A percentile compares a stretch with the other conserved stretches of the same genome.
Evolutionary conservation across 2,888 invertebrate species (phyloP).

Genomic region (Phaonia tiefii): DNA sequence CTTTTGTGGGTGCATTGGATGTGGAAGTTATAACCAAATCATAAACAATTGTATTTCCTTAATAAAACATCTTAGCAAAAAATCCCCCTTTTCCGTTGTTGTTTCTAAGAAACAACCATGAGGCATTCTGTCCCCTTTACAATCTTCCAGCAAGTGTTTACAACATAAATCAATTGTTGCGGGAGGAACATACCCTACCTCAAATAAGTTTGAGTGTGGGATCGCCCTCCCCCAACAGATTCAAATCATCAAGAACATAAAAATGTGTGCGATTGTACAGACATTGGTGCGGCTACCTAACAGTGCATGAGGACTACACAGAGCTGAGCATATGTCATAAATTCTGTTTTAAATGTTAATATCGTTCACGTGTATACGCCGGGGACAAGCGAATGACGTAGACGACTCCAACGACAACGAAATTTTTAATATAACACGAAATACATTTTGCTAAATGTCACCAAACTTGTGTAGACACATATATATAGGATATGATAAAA

Average conservation of each 20-base stretch:
- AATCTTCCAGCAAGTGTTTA: slow-evolving; percentile 58
- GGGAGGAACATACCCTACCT: background rate
- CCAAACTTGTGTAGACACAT: slow-evolving; percentile 49
- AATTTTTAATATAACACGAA: slow-evolving; percentile 59
- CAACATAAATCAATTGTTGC: slow-evolving; percentile 64
- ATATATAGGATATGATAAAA: slow-evolving; percentile 29
- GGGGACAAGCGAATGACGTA: background rate
- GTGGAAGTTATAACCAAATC: slow-evolving; percentile 12
- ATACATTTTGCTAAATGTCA: slow-evolving; percentile 60
- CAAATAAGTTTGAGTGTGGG: too few relatives aligned
- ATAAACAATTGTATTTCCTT: slow-evolving; percentile 38
- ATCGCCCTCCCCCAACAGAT: too few relatives aligned
- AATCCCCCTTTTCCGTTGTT: slow-evolving; percentile 60
- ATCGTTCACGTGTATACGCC: slow-evolving; percentile 30
- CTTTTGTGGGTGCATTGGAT: slow-evolving; percentile 12
- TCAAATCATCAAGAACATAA: slow-evolving; percentile 28
- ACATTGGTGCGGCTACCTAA: slow-evolving; percentile 9
- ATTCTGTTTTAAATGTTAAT: slow-evolving; percentile 47
- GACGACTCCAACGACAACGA: too few relatives aligned
- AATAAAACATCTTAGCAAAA: slow-evolving; percentile 8
- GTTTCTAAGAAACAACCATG: background rate
- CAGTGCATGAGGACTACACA: slow-evolving; percentile 1
- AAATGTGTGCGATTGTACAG: background rate
- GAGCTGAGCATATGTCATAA: slow-evolving; percentile 57
- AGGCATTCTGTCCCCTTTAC: background rate